phyloP scores from a whole-genome alignment of 2,888 invertebrate species.

The Osmoderma eremita region DNA sequence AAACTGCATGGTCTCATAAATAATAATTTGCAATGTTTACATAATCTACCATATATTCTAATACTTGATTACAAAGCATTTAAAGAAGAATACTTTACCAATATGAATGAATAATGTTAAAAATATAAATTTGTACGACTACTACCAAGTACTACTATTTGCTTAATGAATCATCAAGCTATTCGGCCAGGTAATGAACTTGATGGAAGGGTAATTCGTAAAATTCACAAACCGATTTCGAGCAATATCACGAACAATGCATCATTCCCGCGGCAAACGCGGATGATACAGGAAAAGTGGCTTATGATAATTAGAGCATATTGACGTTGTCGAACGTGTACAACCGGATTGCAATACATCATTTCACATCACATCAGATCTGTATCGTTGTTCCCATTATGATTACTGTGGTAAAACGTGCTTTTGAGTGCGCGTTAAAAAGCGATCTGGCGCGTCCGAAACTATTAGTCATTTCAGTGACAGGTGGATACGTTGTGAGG shows the following conservation, averaged over 20 bases:
- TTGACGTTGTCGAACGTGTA: neutral
- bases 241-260: neutral
- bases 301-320: conserved; percentile 27
- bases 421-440: conserved; percentile 19
- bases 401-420: conserved; percentile 10
- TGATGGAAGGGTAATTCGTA: too few species aligned
- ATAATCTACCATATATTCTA: too few species aligned
- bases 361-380: conserved; percentile 23
- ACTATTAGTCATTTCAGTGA: conserved; percentile 36
- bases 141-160: too few species aligned
- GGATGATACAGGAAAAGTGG: conserved; percentile 26
- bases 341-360: conserved; percentile 1
- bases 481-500: conserved; percentile 28
- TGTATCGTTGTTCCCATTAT: conserved; percentile 10
- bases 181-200: too few species aligned
- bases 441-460: conserved; percentile 6
- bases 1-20: too few species aligned
- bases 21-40: too few species aligned
- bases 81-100: too few species aligned
- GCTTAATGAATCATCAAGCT: too few species aligned
- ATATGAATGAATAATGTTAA: too few species aligned
- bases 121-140: too few species aligned
- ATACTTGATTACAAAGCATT: too few species aligned
- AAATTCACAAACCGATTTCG: neutral
- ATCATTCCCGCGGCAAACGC: conserved; percentile 14